Evolutionary conservation across 2,888 invertebrate genomes (phyloP).

Genomic region (Andrena haemorrhoa): DNA sequence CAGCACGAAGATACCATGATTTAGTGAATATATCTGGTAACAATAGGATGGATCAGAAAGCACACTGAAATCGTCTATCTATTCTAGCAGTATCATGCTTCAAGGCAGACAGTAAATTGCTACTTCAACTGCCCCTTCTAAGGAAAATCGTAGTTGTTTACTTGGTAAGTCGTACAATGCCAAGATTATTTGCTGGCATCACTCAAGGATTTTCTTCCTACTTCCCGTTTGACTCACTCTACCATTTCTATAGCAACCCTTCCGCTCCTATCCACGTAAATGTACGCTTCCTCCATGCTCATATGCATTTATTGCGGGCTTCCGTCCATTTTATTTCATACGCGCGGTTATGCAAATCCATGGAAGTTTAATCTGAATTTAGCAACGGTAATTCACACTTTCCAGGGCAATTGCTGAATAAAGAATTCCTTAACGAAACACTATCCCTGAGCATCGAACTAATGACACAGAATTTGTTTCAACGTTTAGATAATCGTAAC

Average conservation of each 20-base stretch:
- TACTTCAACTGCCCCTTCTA: neutral
- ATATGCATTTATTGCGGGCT: neutral
- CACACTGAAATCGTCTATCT: slow-evolving; percentile 3
- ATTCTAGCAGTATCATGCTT: neutral
- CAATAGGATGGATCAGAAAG: slow-evolving; percentile 1
- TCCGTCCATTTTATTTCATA: neutral
- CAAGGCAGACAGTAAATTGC: neutral
- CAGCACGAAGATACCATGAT: neutral
- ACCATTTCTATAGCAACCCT: neutral
- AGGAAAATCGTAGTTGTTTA: slow-evolving; percentile 4
- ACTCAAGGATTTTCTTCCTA: neutral
- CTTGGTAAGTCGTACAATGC: slow-evolving; percentile 14
- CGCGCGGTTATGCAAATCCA: neutral
- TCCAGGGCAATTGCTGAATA: too few species aligned
- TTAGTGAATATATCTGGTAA: neutral
- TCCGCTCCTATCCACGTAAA: neutral
- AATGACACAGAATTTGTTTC: too few species aligned
- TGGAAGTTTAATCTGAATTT: neutral
- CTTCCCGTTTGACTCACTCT: neutral
- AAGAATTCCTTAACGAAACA: too few species aligned
- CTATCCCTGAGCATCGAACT: too few species aligned
- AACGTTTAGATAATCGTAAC: too few species aligned
- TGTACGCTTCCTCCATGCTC: neutral
- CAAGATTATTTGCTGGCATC: slow-evolving; percentile 6
- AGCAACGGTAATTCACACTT: neutral